Evolutionary conservation across 2,888 invertebrate species (phyloP).

Genomic region (Achlya flavicornis): DNA sequence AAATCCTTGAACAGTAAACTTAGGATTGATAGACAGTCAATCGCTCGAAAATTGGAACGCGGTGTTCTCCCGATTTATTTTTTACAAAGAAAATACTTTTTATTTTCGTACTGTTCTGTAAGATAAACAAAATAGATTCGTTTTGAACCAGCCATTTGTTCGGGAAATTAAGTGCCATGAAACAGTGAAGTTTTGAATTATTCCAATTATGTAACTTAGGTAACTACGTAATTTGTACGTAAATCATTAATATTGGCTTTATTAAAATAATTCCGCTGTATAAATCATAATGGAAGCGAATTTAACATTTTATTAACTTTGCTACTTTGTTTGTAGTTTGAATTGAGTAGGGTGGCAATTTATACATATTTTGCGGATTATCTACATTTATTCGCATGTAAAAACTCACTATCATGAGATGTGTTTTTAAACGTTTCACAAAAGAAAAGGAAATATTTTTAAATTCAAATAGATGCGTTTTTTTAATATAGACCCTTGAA

Average conservation of each 20-base stretch:
- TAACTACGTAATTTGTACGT: conserved; percentile 35
- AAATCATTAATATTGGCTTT: conserved; percentile 51
- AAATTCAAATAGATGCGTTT: too few species aligned
- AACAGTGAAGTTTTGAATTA: background rate
- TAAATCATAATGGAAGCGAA: conserved; percentile 47
- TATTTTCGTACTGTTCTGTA: conserved; percentile 27
- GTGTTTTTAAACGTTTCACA: too few species aligned
- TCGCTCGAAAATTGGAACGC: background rate
- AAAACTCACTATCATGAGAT: too few species aligned
- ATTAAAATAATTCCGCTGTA: conserved; percentile 58
- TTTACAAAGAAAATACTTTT: conserved; percentile 14
- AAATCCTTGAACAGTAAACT: background rate
- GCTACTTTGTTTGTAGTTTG: conserved; percentile 8
- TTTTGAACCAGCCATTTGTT: background rate
- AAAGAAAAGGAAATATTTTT: too few species aligned
- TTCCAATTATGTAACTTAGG: conserved; percentile 21
- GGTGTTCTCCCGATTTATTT: background rate
- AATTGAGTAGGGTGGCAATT: background rate
- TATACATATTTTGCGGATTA: background rate
- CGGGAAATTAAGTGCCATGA: background rate
- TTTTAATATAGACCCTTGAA: too few species aligned
- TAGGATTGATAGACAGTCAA: background rate
- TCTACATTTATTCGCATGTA: too few species aligned
- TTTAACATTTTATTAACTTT: conserved; percentile 23
- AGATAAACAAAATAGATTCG: background rate